Conservation (phyloP, 2,797 vertebrate genomes). For the Euphonia xanthogaster region DNA sequence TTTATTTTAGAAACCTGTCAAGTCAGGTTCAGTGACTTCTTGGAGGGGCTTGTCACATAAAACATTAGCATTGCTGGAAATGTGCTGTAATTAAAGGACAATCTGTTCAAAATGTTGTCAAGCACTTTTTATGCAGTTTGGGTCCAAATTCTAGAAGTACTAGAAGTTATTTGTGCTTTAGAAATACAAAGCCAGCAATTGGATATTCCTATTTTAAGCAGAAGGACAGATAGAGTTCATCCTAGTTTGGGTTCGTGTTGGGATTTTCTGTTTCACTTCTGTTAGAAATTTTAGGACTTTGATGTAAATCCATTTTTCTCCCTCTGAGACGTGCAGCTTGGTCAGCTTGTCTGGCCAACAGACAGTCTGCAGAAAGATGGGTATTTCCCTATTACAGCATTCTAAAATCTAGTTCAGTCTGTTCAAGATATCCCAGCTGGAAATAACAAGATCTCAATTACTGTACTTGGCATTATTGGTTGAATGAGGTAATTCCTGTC, state of each 20-base stretch:
- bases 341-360: not conserved
- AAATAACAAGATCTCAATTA: not conserved
- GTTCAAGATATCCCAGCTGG: not conserved
- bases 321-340: not conserved
- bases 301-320: not conserved
- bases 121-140: not conserved
- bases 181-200: not conserved
- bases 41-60: not conserved
- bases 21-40: not conserved
- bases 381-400: not conserved
- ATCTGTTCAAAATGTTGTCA: not conserved
- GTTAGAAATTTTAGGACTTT: not conserved
- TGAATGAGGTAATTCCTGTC: constrained; percentile 1
- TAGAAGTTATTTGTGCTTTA: not conserved
- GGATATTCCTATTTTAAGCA: not conserved
- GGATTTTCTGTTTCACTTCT: not conserved
- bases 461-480: constrained; percentile 9
- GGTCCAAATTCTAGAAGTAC: not conserved
- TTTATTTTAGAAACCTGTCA: constrained; percentile 15
- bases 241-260: not conserved
- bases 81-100: not conserved
- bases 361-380: not conserved
- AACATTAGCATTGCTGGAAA: not conserved
- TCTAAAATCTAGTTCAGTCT: not conserved
- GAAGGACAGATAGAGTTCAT: not conserved